These are phyloP conservation scores for Ormyrus labotus DNA, from an alignment of 2,888 invertebrate genomes.

Conservation along the genomic window DNA sequence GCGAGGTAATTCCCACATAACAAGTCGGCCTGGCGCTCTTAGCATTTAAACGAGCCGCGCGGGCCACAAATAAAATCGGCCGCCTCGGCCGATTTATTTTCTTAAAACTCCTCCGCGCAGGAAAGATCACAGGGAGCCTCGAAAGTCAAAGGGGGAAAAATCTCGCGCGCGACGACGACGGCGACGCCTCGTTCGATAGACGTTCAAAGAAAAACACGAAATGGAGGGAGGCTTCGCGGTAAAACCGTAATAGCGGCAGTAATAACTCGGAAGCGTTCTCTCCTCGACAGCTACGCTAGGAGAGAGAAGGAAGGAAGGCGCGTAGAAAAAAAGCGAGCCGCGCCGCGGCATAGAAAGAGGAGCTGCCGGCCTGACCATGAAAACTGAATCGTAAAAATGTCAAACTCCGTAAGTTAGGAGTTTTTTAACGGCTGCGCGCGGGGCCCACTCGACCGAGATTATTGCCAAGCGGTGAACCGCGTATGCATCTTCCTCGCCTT, in stretches of 20 bases:
- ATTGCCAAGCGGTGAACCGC: constrained; percentile 53
- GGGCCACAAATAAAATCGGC: constrained; percentile 35
- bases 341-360: constrained; percentile 27
- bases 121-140: too few species aligned
- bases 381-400: constrained; percentile 65
- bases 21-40: neutral
- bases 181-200: neutral
- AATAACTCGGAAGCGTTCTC: constrained; percentile 63
- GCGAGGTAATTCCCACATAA: constrained; percentile 6
- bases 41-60: constrained; percentile 29
- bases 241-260: constrained; percentile 57
- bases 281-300: constrained; percentile 25
- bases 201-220: constrained; percentile 13
- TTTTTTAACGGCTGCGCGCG: constrained; percentile 58
- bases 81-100: constrained; percentile 42
- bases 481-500: constrained; percentile 42
- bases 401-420: constrained; percentile 62
- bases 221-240: constrained; percentile 31
- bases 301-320: constrained; percentile 53
- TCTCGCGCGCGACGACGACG: neutral
- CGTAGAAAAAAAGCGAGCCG: constrained; percentile 3
- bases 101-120: neutral
- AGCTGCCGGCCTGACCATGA: constrained; percentile 52
- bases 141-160: too few species aligned
- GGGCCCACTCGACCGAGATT: constrained; percentile 61